A percentile compares a stretch with the other conserved stretches of the same genome.
phyloP scores from a whole-genome alignment of 1,140 invertebrate species.

The Octopus bimaculoides region DNA sequence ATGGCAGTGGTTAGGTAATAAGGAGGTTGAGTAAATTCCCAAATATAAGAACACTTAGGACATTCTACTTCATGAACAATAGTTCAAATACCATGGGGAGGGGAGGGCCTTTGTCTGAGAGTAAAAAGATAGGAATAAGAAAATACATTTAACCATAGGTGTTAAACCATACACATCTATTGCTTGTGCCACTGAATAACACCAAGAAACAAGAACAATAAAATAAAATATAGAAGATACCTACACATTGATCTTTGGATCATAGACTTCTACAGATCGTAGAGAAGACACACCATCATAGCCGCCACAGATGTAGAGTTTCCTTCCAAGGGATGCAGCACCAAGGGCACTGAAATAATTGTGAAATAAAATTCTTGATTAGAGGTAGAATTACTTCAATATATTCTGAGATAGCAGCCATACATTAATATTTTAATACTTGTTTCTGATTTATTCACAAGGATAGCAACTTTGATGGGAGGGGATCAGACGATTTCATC shows the following conservation, averaged over 20 bases:
- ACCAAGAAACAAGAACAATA: constrained; percentile 1
- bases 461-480: too few relatives aligned
- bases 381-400: too few relatives aligned
- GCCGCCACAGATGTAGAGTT: constrained; percentile 84
- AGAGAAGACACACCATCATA: constrained; percentile 58
- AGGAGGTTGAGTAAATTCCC: too few relatives aligned
- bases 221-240: constrained; percentile 20
- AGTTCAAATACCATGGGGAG: too few relatives aligned
- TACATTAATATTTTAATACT: not conserved
- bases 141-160: too few relatives aligned
- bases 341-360: constrained; percentile 72
- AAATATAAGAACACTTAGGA: too few relatives aligned
- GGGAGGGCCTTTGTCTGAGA: too few relatives aligned
- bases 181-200: not conserved
- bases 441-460: not conserved
- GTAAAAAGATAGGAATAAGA: too few relatives aligned
- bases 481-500: too few relatives aligned
- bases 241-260: constrained; percentile 48
- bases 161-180: too few relatives aligned
- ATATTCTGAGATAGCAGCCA: not conserved
- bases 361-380: not conserved
- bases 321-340: constrained; percentile 76
- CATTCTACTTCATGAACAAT: too few relatives aligned
- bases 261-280: constrained; percentile 55
- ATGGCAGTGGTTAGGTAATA: too few relatives aligned